Evolutionary conservation across 1,140 invertebrate species (phyloP).

Genomic region (Luehdorfia chinensis): DNA sequence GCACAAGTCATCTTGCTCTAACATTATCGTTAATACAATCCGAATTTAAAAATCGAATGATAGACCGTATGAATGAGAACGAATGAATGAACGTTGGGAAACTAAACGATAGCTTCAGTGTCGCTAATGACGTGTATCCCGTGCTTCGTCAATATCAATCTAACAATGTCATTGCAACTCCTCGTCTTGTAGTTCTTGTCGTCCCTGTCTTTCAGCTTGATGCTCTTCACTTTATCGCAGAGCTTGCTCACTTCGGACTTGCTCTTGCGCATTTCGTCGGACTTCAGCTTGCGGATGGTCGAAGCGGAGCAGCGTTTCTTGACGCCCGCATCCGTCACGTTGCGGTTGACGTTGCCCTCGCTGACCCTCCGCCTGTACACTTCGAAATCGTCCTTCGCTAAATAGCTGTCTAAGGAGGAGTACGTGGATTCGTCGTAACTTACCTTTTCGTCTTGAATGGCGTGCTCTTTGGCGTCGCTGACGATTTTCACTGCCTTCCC

Average conservation of each 20-base stretch:
- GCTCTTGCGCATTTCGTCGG: constrained; percentile 60
- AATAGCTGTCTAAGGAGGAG: constrained; percentile 53
- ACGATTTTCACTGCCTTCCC: constrained; percentile 67
- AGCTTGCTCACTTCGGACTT: constrained; percentile 64
- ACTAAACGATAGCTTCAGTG: constrained; percentile 84
- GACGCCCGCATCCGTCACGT: constrained; percentile 22
- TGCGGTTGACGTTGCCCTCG: constrained; percentile 57
- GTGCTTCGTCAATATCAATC: constrained; percentile 84
- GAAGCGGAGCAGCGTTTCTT: constrained; percentile 60
- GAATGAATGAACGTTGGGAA: too few species aligned
- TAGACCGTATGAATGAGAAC: too few species aligned
- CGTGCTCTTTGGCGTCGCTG: constrained; percentile 47
- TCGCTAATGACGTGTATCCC: constrained; percentile 86
- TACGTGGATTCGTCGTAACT: constrained; percentile 49
- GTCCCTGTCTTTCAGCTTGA: constrained; percentile 53
- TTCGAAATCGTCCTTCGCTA: constrained; percentile 55
- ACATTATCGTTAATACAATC: too few species aligned
- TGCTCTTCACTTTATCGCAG: constrained; percentile 64
- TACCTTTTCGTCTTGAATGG: constrained; percentile 70
- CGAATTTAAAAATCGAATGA: too few species aligned
- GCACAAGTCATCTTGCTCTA: too few species aligned
- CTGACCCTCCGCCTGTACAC: constrained; percentile 51
- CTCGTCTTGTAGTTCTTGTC: constrained; percentile 64
- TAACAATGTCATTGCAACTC: constrained; percentile 82
- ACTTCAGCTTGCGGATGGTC: constrained; percentile 53